Percentiles rank a stretch among this genome's conserved stretches.
Conservation (phyloP, 2,797 vertebrate species). For the Coregonus suidteri region DNA sequence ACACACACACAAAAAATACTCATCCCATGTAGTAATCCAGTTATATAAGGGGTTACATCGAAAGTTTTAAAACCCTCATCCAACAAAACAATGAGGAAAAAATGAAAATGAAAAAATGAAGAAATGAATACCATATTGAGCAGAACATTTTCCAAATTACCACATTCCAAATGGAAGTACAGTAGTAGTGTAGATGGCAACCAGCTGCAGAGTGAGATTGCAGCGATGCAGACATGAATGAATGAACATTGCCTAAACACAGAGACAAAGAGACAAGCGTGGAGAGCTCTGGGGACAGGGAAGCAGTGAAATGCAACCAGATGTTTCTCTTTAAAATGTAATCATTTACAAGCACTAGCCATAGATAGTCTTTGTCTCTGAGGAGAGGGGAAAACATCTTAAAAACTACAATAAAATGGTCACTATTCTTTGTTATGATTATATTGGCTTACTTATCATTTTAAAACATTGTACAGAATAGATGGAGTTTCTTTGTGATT, state of each 20-base stretch:
- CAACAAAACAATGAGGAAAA: slow-evolving; percentile 2
- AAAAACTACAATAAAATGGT: background rate
- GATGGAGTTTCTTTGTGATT: background rate
- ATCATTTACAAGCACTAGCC: slow-evolving; percentile 6
- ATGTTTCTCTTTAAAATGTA: slow-evolving; percentile 46
- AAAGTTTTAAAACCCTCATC: background rate
- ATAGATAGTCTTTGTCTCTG: background rate
- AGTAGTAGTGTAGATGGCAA: slow-evolving; percentile 29
- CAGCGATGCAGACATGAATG: slow-evolving; percentile 51
- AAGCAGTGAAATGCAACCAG: slow-evolving; percentile 50
- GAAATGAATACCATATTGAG: too few relatives aligned
- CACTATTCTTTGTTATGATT: too few relatives aligned
- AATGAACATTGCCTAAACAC: slow-evolving; percentile 55
- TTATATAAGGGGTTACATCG: background rate
- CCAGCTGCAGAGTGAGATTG: slow-evolving; percentile 60
- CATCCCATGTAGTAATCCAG: background rate
- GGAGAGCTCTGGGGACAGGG: slow-evolving; percentile 34
- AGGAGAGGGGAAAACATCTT: background rate
- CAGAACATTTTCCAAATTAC: slow-evolving; percentile 17
- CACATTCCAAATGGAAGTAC: slow-evolving; percentile 41
- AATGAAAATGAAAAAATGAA: background rate
- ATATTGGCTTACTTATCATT: too few relatives aligned
- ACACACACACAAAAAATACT: slow-evolving; percentile 4
- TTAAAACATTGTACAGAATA: too few relatives aligned
- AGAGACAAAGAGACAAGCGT: slow-evolving; percentile 43